Evolutionary conservation across 2,888 invertebrate genomes (phyloP).

Genomic region (Eudemis profundana): DNA sequence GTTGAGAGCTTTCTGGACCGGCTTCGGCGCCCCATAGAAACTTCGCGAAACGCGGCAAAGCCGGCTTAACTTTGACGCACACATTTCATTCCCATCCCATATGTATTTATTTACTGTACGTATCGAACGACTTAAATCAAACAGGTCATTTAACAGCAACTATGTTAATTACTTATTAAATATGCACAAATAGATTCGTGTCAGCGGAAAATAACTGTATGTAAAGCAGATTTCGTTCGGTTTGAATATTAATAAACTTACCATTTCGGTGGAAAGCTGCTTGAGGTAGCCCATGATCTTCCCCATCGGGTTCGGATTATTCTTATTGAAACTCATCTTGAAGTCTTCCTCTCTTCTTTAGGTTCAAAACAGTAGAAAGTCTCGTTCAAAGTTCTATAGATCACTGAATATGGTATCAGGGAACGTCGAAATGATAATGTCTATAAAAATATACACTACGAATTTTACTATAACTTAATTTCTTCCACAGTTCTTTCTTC

Average conservation of each 20-base stretch:
- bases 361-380: slow-evolving; percentile 31
- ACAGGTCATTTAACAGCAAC: slow-evolving; percentile 23
- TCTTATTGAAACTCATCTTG: slow-evolving; percentile 84
- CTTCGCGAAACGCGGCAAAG: slow-evolving; percentile 53
- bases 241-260: slow-evolving; percentile 57
- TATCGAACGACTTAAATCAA: slow-evolving; percentile 18
- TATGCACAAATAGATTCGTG: slow-evolving; percentile 45
- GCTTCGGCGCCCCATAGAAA: slow-evolving; percentile 49
- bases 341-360: slow-evolving; percentile 59
- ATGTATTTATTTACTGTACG: slow-evolving; percentile 10
- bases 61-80: slow-evolving; percentile 1
- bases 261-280: slow-evolving; percentile 83
- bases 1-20: slow-evolving; percentile 64
- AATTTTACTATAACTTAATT: slow-evolving; percentile 61
- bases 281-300: slow-evolving; percentile 82
- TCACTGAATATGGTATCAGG: slow-evolving; percentile 61
- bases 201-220: slow-evolving; percentile 46
- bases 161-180: slow-evolving; percentile 42
- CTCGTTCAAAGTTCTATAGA: slow-evolving; percentile 49
- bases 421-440: slow-evolving; percentile 79
- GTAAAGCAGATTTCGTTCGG: slow-evolving; percentile 22
- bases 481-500: slow-evolving; percentile 61
- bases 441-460: slow-evolving; percentile 67
- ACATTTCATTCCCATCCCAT: slow-evolving; percentile 5
- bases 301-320: slow-evolving; percentile 81